Evolutionary conservation across 2,888 invertebrate species (phyloP), one percentile per base, ranked within the genome.

Genomic region (Rhynchonema sp.): DNA sequence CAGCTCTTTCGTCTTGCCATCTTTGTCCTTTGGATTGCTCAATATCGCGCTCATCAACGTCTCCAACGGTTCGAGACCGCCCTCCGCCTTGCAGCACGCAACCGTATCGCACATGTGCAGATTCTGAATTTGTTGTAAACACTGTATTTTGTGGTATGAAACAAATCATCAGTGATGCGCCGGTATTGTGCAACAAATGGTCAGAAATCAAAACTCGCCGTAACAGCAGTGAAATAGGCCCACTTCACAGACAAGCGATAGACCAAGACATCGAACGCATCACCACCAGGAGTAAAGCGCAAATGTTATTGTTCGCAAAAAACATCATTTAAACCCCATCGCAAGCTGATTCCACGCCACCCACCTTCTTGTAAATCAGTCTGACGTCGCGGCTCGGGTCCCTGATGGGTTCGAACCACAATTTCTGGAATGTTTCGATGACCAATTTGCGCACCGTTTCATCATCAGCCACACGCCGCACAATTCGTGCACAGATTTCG

Each of bases 401-500:
- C n/a, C n/a, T n/a, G n/a, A 38, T 17, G 38, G 6, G 9, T 6
- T 87, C 87, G 73, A 99, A 98, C 98, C 98, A 99, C 89, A 98
- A 91, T 72, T 87, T 87, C 77, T 92, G 88, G 77, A 99, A 96
- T 59, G 96, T 96, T 75, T 99, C 98, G 81, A 92, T 89, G 38
- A 98, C 96, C 66, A 98, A 78, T 76, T 98, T 98, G 70, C 77
- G 76, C 58, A 80, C 79, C 17, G 81, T 80, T 70, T 99, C 98
- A 75, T 99, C 98, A 73, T 99, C 98, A 73, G 94, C 94, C 30
- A 98, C 92, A 64, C 98, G 80, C 62, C 94, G 79, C 63, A 98
- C 92, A 87, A 99, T 96, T 76, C 91, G 92, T 1, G 94, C 90
- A 77, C 98, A 92, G 71, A 99, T 96, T 77, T 96, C 96, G 0